Conservation (phyloP, 2,113 vertebrate genomes). For the Neotoma lepida region DNA sequence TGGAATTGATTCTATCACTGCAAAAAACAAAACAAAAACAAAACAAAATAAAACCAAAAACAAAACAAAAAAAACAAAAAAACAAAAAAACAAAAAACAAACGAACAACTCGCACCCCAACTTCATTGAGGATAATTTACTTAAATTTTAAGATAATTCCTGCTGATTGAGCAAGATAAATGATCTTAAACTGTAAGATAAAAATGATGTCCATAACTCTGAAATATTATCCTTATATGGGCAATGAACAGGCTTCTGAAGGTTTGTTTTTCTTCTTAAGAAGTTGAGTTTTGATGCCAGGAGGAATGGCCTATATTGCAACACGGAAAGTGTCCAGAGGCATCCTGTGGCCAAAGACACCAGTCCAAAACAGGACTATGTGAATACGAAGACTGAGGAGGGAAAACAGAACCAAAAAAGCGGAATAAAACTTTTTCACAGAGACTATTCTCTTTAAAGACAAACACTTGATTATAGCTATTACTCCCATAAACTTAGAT, state of each 20-base stretch:
- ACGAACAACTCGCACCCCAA: background rate
- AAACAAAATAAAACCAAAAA: background rate
- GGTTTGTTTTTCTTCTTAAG: background rate
- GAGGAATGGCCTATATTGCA: background rate
- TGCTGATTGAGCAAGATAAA: background rate
- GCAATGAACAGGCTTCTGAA: background rate
- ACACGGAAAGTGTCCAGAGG: background rate
- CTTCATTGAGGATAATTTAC: background rate
- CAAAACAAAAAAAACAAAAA: background rate
- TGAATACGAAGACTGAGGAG: background rate
- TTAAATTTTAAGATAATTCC: constrained; percentile 28
- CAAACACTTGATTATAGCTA: background rate
- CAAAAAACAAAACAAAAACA: background rate
- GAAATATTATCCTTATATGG: background rate
- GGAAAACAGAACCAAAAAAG: background rate
- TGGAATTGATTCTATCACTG: background rate
- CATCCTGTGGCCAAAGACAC: background rate
- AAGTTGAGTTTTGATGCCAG: background rate
- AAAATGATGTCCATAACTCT: background rate
- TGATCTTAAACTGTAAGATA: constrained; percentile 16
- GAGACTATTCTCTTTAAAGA: background rate
- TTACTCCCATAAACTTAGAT: background rate
- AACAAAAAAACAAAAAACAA: background rate
- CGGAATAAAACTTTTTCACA: background rate
- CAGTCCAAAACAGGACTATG: background rate